A percentile compares a stretch with the other conserved stretches of the same genome.
Conservation (phyloP, 2,113 vertebrate genomes). For the Poicephalus meyeri region DNA sequence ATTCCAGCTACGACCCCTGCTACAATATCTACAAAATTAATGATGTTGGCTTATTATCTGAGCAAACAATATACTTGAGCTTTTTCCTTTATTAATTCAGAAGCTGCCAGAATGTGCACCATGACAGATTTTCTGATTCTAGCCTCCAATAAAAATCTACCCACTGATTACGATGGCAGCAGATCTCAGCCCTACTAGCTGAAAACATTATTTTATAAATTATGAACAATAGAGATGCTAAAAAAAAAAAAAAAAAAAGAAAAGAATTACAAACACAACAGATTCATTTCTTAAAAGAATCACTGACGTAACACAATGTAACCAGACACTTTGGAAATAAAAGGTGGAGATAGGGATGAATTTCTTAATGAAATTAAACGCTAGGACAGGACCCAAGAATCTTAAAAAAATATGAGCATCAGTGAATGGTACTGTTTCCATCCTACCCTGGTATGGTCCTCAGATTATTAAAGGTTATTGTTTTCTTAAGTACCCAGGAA, state of each 20-base stretch:
- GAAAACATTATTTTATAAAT: not conserved
- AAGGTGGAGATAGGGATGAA: not conserved
- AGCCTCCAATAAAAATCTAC: not conserved
- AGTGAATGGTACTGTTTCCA: not conserved
- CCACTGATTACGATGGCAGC: not conserved
- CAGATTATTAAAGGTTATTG: not conserved
- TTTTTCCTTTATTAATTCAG: conserved; percentile 12
- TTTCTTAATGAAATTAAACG: not conserved
- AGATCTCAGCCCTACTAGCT: not conserved
- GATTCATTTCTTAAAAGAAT: not conserved
- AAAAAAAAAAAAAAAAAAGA: not conserved
- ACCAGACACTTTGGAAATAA: not conserved
- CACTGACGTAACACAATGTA: not conserved
- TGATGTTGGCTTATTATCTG: not conserved
- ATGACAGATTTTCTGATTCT: not conserved
- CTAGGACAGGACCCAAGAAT: not conserved
- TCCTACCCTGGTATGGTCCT: not conserved
- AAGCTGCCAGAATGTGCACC: not conserved
- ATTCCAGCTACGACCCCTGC: not conserved
- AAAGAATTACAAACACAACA: not conserved
- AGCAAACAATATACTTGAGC: not conserved
- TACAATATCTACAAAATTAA: conserved; percentile 8
- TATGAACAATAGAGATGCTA: not conserved
- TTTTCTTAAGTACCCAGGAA: not conserved
- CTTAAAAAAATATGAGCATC: not conserved